phyloP scores from a whole-genome alignment of 2,113 vertebrate genomes.

The Ciconia maguari region DNA sequence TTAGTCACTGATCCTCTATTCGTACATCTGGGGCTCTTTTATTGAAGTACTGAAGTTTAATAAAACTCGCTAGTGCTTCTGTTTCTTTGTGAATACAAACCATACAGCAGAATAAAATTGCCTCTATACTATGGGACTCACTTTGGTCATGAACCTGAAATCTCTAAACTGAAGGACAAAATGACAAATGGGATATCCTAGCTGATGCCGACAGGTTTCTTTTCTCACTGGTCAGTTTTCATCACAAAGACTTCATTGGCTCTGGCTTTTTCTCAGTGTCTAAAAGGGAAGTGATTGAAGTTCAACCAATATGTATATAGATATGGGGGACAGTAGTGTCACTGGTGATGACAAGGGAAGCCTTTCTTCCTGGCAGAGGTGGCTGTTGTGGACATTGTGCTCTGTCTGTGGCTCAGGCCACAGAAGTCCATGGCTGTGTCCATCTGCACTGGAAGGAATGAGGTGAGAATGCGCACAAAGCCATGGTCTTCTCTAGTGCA shows the following conservation, averaged over 20 bases:
- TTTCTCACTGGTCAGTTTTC: slow-evolving; percentile 74
- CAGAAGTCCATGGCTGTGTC: background rate
- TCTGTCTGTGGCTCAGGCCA: background rate
- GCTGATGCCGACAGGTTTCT: background rate
- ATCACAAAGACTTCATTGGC: slow-evolving; percentile 76
- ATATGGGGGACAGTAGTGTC: slow-evolving; percentile 68
- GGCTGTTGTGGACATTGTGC: slow-evolving; percentile 60
- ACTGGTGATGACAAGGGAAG: slow-evolving; percentile 68
- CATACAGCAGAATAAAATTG: background rate
- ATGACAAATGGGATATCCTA: background rate
- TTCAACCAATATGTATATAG: slow-evolving; percentile 69
- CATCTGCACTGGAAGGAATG: background rate
- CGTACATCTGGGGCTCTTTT: background rate
- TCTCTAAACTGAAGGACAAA: background rate
- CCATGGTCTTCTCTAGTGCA: background rate
- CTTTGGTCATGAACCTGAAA: background rate
- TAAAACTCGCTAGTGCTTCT: background rate
- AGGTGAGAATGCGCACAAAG: background rate
- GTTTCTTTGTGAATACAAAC: background rate
- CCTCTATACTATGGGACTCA: background rate
- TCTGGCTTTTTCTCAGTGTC: slow-evolving; percentile 71
- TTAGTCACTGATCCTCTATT: background rate
- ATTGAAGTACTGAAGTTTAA: background rate
- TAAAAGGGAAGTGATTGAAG: slow-evolving; percentile 56
- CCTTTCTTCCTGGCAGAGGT: slow-evolving; percentile 75